Base-by-base conservation (phyloP, 2,888 invertebrate species). In the Desoria tigrina region DNA sequence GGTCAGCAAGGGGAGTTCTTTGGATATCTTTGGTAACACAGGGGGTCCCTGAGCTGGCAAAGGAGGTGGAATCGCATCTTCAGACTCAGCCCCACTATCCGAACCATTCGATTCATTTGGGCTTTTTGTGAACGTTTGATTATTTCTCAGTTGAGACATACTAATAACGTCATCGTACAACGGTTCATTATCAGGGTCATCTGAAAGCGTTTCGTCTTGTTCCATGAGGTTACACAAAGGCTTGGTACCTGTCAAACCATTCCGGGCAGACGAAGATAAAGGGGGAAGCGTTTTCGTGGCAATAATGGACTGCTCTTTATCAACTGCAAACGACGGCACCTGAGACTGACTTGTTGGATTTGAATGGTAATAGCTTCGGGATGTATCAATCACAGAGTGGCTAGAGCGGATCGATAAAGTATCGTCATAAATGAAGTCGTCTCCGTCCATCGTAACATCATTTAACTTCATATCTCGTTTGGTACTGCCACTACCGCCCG, bases 161-260 rank as follows among this genome's bases (percentile, higher is more conserved):
- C 71, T 74, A 32, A 75, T 66, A 9, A 76, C 74, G 57, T 76
- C 76, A 50, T 76, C 76, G 42, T 76, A 76, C 27, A 76, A 59
- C 4, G 76, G 76, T 39, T 76, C 75, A 21, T 63, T 67, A 42
- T 37, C 63, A 18, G 42, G 24, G 11, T 66, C 68, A 23, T 59
- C 59, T 21, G 54, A 45, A 28, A 28, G 27, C 49, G 51, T 28
- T 37, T 66, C 65, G 61, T 56, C 70, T 39, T 63, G 53, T 21
- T 66, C 66, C 26, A 26, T 42, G 6, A 59, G 14, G 54, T 66
- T 51, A n/a, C 42, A 27, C 49, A 27, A 26, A 28, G n/a, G 28
- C 32, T 23, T 28, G 21, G 24, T 24, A 14, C 39, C 24, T 7
- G 42, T 42, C 4, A 53, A 58, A 32, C 56, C 51, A 51, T 57